These are phyloP conservation scores for Colletes gigas DNA, from an alignment of 1,140 invertebrate species.

Conservation along the genomic window DNA sequence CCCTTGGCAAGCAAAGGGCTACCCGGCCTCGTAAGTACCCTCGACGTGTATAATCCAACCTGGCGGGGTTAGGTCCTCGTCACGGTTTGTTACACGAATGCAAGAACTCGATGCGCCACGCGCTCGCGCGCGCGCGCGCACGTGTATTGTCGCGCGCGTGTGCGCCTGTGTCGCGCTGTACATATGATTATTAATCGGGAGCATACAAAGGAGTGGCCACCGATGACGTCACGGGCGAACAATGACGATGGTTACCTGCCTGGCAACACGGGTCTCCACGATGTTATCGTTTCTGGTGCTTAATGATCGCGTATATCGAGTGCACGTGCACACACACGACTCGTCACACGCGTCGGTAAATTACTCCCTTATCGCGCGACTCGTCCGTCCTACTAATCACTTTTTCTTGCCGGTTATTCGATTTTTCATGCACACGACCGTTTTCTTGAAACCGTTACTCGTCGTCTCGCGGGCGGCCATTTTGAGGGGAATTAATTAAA, in stretches of 20 bases:
- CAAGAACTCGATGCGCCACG: conserved; percentile 27
- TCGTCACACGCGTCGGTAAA: neutral
- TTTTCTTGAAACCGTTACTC: conserved; percentile 1
- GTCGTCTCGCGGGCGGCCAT: too few relatives aligned
- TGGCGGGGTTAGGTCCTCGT: conserved; percentile 34
- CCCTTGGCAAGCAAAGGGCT: conserved; percentile 69
- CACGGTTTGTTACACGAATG: conserved; percentile 20
- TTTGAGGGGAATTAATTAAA: too few relatives aligned
- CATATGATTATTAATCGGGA: conserved; percentile 44
- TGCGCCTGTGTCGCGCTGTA: neutral
- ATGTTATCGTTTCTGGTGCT: conserved; percentile 32
- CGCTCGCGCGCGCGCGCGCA: neutral
- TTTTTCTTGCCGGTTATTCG: neutral
- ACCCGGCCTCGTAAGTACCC: conserved; percentile 34
- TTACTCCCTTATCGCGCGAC: neutral
- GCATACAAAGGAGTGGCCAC: conserved; percentile 50
- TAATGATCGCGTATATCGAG: conserved; percentile 15
- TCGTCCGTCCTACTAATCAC: neutral
- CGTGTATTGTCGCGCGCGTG: neutral
- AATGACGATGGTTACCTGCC: conserved; percentile 30
- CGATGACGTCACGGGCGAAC: conserved; percentile 42
- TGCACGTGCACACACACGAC: neutral
- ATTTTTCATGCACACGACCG: neutral
- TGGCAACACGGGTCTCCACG: conserved; percentile 9
- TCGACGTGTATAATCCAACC: conserved; percentile 50